Evolutionary conservation across 2,797 vertebrate genomes (phyloP), one percentile per base, ranked within the genome.

Genomic region (Gymnopithys bicolor): DNA sequence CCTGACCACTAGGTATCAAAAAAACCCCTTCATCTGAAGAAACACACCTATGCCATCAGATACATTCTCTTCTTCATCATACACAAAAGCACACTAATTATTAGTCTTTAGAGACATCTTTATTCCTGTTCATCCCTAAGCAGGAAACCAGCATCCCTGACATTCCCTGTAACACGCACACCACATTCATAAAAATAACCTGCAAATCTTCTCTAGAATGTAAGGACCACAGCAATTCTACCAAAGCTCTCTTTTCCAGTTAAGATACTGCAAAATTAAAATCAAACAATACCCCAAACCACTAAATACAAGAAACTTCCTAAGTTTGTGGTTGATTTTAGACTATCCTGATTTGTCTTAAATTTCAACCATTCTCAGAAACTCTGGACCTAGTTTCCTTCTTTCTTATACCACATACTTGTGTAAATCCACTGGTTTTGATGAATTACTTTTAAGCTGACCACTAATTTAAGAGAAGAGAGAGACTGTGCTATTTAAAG

Each of bases 391-490:
- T 74, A 58, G 60, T 62, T 68, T 82, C 82, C 56, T 32, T 86
- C 56, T 58, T 86, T 58, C 35, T 92, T 73, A 73, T 21, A 79
- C 67, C n/a, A 70, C 69, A 68, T 84, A 76, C 48, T 95, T 90
- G 74, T 0, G 19, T 37, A 94, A 96, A 90, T 70, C 71, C 84
- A 85, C n/a, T 19, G 37, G 33, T 70, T 93, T 62, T 84, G 81
- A 93, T 24, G 45, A 79, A 86, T 91, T 84, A 82, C 87, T 87
- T 96, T 79, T 58, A 94, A 37, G 18, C n/a, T 91, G 85, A 90
- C 91, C 87, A 79, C 93, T 95, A 94, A 95, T 94, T 84, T 70
- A 71, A 80, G 75, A 71, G 56, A 11, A 91, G 52, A 63, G 88
- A 64, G 5, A 94, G 55, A 60, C 0, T 63, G 24, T 53, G 25